Percentiles rank a stretch among this genome's conserved stretches.
These are phyloP conservation scores for Troides aeacus DNA, from an alignment of 2,888 invertebrate species.

Conservation along the genomic window DNA sequence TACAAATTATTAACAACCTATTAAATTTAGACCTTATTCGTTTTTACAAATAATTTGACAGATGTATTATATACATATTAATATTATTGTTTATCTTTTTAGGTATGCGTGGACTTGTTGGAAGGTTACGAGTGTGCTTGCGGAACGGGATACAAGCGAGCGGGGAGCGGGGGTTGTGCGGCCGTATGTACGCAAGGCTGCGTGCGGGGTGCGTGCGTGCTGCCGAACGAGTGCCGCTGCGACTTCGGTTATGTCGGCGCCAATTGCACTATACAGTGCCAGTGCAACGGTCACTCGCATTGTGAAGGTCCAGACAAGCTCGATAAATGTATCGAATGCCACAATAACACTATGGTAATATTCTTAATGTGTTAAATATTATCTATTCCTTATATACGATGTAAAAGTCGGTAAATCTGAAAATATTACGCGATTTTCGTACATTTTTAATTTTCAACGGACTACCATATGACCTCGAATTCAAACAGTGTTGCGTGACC, in stretches of 20 bases:
- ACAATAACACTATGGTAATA: slow-evolving; percentile 92
- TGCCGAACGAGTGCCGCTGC: slow-evolving; percentile 91
- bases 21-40: background rate
- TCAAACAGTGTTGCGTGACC: too few relatives aligned
- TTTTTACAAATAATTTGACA: background rate
- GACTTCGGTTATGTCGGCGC: slow-evolving; percentile 97
- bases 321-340: slow-evolving; percentile 89
- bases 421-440: too few relatives aligned
- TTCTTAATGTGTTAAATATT: background rate
- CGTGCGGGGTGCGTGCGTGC: slow-evolving; percentile 90
- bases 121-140: slow-evolving; percentile 93
- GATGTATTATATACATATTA: background rate
- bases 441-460: too few relatives aligned
- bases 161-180: slow-evolving; percentile 83
- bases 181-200: slow-evolving; percentile 92
- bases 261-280: slow-evolving; percentile 95
- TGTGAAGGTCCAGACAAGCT: slow-evolving; percentile 93
- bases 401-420: too few relatives aligned
- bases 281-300: slow-evolving; percentile 96
- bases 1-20: too few relatives aligned
- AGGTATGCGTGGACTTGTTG: slow-evolving; percentile 89
- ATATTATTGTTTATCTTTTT: slow-evolving; percentile 1
- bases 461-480: too few relatives aligned
- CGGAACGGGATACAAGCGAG: slow-evolving; percentile 84
- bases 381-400: background rate